phyloP scores from a whole-genome alignment of 2,113 vertebrate species.

The Erythrolamprus reginae region DNA sequence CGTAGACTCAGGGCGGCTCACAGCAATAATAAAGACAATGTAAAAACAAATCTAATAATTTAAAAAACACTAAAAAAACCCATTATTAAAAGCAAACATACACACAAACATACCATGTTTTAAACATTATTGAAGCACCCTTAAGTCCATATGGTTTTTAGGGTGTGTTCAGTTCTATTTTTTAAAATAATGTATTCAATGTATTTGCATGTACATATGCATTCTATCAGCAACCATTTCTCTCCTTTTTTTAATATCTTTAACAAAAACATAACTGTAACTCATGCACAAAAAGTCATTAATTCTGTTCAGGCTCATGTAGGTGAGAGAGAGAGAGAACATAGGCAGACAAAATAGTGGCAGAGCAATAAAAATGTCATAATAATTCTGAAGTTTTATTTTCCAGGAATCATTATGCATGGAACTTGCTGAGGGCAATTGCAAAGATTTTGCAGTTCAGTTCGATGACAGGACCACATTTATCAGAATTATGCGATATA shows the following conservation, averaged over 20 bases:
- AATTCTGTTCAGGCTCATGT: not conserved
- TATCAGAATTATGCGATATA: conserved; percentile 26
- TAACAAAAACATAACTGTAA: not conserved
- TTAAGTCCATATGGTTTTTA: conserved; percentile 10
- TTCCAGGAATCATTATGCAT: conserved; percentile 9
- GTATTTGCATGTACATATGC: not conserved
- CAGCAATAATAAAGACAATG: too few relatives aligned
- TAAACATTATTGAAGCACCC: conserved; percentile 20
- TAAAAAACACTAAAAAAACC: too few relatives aligned
- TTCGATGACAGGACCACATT: conserved; percentile 16
- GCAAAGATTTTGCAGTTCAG: conserved; percentile 21
- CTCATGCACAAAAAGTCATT: not conserved
- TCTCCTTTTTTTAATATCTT: not conserved
- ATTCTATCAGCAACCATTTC: not conserved
- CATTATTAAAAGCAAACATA: too few relatives aligned
- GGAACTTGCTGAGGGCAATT: conserved; percentile 10
- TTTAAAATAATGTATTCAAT: not conserved
- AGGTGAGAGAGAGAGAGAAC: not conserved
- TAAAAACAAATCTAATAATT: too few relatives aligned
- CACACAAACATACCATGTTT: too few relatives aligned
- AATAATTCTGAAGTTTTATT: not conserved
- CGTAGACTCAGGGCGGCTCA: too few relatives aligned
- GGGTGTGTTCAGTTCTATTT: conserved; percentile 19
- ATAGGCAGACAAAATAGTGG: not conserved
- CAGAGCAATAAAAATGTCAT: conserved; percentile 34